Conservation (phyloP, 2,888 invertebrate species). For the Lasioglossum malachurum region DNA sequence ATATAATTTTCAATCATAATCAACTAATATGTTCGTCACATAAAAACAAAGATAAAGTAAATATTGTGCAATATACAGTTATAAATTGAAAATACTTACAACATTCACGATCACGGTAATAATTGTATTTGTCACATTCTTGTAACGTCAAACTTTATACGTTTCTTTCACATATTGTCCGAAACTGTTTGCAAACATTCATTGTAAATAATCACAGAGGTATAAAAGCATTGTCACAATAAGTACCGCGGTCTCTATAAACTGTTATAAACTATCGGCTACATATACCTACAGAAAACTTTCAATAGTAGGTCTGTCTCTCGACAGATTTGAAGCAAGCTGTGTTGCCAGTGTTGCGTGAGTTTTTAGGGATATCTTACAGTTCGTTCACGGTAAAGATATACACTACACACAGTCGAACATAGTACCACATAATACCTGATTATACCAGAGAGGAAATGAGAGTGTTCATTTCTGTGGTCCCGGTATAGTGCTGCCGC, state of each 20-base stretch:
- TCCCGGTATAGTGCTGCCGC: no score
- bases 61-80: slow-evolving; percentile 20
- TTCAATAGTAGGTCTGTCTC: background rate
- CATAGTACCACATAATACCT: no score
- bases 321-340: background rate
- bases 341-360: background rate
- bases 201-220: slow-evolving; percentile 30
- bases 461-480: no score
- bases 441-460: no score
- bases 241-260: slow-evolving; percentile 22
- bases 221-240: slow-evolving; percentile 16
- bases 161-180: slow-evolving; percentile 11
- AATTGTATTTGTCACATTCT: slow-evolving; percentile 57
- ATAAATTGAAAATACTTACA: slow-evolving; percentile 34
- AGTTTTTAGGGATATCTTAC: background rate
- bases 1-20: slow-evolving; percentile 17
- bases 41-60: background rate
- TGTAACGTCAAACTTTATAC: slow-evolving; percentile 13
- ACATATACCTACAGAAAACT: background rate
- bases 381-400: background rate
- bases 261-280: slow-evolving; percentile 46
- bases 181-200: slow-evolving; percentile 9
- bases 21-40: background rate
- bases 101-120: slow-evolving; percentile 42
- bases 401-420: background rate